A percentile compares a stretch with the other conserved stretches of the same genome.
phyloP scores from a whole-genome alignment of 1,140 invertebrate genomes.

The Sitophilus oryzae region DNA sequence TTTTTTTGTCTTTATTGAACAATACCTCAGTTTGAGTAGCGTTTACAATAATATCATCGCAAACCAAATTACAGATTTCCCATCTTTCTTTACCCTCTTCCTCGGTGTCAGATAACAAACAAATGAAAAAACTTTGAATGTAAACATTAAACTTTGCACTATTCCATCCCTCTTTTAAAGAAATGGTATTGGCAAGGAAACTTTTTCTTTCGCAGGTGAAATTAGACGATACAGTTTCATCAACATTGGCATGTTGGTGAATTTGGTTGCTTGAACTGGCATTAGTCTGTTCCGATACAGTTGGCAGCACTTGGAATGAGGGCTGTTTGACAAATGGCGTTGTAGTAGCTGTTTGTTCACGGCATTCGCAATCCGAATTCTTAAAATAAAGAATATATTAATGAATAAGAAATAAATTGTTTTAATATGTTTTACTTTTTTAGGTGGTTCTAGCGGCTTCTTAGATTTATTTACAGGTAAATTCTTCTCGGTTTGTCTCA shows the following conservation, averaged over 20 bases:
- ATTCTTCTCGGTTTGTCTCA: conserved; percentile 15
- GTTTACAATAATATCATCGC: conserved; percentile 42
- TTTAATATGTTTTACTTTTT: conserved; percentile 6
- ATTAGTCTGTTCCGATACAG: conserved; percentile 6
- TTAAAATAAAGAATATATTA: no score
- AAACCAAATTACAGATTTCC: conserved; percentile 40
- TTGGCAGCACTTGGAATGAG: conserved; percentile 8
- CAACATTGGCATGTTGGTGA: background rate
- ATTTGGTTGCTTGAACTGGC: background rate
- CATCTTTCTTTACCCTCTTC: conserved; percentile 34
- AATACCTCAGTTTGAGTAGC: conserved; percentile 35
- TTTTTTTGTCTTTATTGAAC: no score
- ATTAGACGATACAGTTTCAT: background rate
- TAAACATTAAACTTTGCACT: conserved; percentile 32
- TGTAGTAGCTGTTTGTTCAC: background rate
- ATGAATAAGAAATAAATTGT: no score
- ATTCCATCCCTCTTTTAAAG: conserved; percentile 27
- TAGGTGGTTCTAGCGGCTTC: background rate
- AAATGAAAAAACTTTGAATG: conserved; percentile 39
- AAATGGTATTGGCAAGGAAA: conserved; percentile 24
- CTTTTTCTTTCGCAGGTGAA: conserved; percentile 5
- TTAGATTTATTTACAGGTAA: background rate
- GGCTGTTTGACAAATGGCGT: background rate
- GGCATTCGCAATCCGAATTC: background rate
- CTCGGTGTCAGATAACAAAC: conserved; percentile 38